Evolutionary conservation across 2,113 vertebrate genomes (phyloP).

Genomic region (Antechinus stuartii): DNA sequence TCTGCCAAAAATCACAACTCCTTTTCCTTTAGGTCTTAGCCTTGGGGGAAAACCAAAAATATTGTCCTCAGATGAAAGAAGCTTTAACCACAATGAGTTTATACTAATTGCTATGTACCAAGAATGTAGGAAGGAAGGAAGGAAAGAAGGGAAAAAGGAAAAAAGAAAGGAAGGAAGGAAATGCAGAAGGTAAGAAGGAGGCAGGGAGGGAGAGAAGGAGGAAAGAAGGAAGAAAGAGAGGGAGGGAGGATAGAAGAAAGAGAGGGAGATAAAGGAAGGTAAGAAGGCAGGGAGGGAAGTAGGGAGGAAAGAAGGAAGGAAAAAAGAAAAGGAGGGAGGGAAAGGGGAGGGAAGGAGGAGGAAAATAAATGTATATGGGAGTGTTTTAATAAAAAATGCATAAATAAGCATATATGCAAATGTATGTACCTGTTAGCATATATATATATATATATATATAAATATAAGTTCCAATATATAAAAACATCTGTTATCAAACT

Average conservation of each 20-base stretch:
- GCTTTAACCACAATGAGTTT: neutral
- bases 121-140: neutral
- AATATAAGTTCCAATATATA: neutral
- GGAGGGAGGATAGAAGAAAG: no score
- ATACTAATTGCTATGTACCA: neutral
- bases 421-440: neutral
- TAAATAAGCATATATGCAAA: no score
- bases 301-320: neutral
- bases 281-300: no score
- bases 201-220: no score
- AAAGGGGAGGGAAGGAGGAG: neutral
- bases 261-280: no score
- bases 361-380: neutral
- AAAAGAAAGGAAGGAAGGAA: no score
- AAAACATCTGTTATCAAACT: neutral
- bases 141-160: neutral
- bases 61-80: neutral
- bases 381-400: neutral
- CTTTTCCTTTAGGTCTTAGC: conserved; percentile 15
- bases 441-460: neutral
- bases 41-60: neutral
- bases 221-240: no score
- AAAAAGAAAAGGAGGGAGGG: neutral
- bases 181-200: no score
- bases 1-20: neutral